These are phyloP conservation scores for Diachasma alloeum DNA, from an alignment of 1,140 invertebrate species.

Conservation along the genomic window DNA sequence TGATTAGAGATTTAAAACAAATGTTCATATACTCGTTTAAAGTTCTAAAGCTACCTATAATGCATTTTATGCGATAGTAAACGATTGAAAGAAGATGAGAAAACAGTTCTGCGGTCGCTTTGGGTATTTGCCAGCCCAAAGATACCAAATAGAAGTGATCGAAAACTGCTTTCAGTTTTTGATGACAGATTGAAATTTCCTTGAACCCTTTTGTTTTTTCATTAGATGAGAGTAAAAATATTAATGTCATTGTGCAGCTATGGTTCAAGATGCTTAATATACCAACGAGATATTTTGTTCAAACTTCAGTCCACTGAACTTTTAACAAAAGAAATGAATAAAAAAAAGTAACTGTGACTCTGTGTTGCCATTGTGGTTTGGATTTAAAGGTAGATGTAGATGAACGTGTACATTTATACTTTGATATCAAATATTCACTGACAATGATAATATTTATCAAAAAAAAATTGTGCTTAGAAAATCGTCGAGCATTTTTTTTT, in stretches of 20 bases:
- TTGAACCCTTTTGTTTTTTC: not conserved
- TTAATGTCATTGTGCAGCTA: not conserved
- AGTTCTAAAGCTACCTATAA: not conserved
- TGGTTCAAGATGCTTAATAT: not conserved
- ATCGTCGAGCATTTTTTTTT: not conserved
- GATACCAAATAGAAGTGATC: not conserved
- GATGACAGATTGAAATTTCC: not conserved
- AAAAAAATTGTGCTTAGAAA: not conserved
- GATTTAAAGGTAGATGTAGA: slow-evolving; percentile 7
- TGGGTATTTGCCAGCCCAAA: not conserved
- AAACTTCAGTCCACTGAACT: not conserved
- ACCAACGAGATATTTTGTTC: not conserved
- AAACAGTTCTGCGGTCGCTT: not conserved
- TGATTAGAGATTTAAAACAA: slow-evolving; percentile 25
- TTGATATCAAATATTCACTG: slow-evolving; percentile 21
- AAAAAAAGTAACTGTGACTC: slow-evolving; percentile 1
- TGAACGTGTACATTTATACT: slow-evolving; percentile 26
- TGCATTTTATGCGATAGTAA: not conserved
- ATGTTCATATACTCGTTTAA: not conserved
- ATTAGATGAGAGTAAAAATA: not conserved
- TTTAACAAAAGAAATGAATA: not conserved
- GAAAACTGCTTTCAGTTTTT: not conserved
- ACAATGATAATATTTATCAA: slow-evolving; percentile 3
- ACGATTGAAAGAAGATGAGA: not conserved
- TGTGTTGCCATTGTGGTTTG: slow-evolving; percentile 23